A percentile compares a stretch with the other conserved stretches of the same genome.
phyloP scores from a whole-genome alignment of 2,888 invertebrate species.

The Sinelater perroti region DNA sequence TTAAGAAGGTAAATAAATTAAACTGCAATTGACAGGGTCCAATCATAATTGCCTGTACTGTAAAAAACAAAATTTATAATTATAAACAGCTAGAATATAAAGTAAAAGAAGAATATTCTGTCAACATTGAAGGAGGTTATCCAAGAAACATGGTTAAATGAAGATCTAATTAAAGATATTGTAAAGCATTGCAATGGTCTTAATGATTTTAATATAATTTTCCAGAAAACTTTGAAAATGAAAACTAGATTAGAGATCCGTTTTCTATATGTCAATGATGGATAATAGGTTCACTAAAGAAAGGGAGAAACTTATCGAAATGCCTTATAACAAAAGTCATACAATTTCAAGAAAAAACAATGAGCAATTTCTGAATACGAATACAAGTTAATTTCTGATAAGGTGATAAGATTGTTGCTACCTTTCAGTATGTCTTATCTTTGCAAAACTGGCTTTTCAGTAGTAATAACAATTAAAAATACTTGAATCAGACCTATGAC shows the following conservation, averaged over 20 bases:
- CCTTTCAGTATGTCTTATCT: slow-evolving; percentile 6
- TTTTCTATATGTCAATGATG: too few species aligned
- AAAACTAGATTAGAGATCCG: slow-evolving; percentile 5
- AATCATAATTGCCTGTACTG: background rate
- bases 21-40: slow-evolving; percentile 4
- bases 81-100: slow-evolving; percentile 5
- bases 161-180: slow-evolving; percentile 5
- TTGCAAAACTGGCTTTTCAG: slow-evolving; percentile 11
- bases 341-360: too few species aligned
- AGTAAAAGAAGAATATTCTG: background rate
- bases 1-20: too few species aligned
- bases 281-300: too few species aligned
- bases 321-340: too few species aligned
- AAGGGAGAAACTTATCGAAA: too few species aligned
- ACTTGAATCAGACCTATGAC: slow-evolving; percentile 9
- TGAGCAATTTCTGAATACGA: too few species aligned
- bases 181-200: background rate
- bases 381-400: slow-evolving; percentile 6
- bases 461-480: slow-evolving; percentile 6
- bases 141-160: background rate
- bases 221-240: slow-evolving; percentile 1
- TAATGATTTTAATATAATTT: slow-evolving; percentile 2
- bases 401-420: slow-evolving; percentile 1
- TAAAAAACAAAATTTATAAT: background rate
- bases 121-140: background rate